Conservation (phyloP, 2,888 invertebrate species). For the Lasioglossum zephyrum region DNA sequence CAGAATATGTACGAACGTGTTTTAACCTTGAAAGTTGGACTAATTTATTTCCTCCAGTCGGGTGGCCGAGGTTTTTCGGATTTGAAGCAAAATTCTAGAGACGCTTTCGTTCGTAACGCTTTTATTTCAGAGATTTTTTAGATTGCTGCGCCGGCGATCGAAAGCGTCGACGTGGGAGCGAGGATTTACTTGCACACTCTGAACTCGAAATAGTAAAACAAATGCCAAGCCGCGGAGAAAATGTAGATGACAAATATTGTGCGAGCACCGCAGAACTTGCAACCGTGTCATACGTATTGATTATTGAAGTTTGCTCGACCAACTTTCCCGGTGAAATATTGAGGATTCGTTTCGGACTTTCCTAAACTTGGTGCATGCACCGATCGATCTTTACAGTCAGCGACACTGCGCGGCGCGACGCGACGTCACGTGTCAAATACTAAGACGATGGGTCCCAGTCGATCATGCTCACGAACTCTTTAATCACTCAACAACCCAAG, state of each 20-base stretch:
- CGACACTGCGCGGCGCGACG: neutral
- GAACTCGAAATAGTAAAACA: neutral
- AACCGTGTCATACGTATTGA: slow-evolving; percentile 48
- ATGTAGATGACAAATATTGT: neutral
- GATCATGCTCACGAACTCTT: slow-evolving; percentile 65
- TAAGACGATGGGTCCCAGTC: slow-evolving; percentile 20
- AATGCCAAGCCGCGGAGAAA: neutral
- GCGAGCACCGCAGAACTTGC: slow-evolving; percentile 29
- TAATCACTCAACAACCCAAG: slow-evolving; percentile 74
- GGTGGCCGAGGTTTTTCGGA: too few species aligned
- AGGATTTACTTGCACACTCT: neutral
- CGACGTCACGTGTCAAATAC: slow-evolving; percentile 25
- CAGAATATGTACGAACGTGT: too few species aligned
- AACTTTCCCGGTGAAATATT: slow-evolving; percentile 63
- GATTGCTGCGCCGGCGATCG: neutral
- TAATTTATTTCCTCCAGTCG: too few species aligned
- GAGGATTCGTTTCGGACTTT: slow-evolving; percentile 47
- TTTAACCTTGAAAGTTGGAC: too few species aligned
- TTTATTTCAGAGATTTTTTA: neutral
- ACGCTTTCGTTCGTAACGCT: neutral
- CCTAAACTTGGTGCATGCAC: slow-evolving; percentile 41
- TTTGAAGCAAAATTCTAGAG: too few species aligned
- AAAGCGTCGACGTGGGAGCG: neutral
- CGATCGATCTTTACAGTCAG: slow-evolving; percentile 50
- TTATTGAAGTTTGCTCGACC: slow-evolving; percentile 48